Evolutionary conservation across 1,140 invertebrate genomes (phyloP).

Genomic region (Gonioctena quinquepunctata): DNA sequence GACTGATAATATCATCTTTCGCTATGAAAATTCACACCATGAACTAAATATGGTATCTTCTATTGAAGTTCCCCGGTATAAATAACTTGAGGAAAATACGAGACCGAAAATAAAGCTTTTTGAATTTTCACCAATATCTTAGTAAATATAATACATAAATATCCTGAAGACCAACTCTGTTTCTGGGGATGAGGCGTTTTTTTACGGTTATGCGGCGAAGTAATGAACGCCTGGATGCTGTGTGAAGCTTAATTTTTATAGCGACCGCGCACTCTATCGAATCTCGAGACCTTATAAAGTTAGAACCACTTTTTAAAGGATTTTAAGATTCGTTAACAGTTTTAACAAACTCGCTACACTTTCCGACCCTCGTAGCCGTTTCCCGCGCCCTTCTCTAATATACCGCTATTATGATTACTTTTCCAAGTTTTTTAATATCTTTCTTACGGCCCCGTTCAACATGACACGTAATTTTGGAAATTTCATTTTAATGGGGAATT

Average conservation of each 20-base stretch:
- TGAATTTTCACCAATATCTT: not conserved
- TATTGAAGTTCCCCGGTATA: too few species aligned
- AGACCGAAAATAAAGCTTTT: too few species aligned
- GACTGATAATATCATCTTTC: too few species aligned
- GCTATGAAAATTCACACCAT: too few species aligned
- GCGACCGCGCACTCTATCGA: conserved; percentile 37
- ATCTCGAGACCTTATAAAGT: conserved; percentile 46
- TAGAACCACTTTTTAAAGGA: conserved; percentile 49
- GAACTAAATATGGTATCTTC: too few species aligned
- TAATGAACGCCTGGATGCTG: conserved; percentile 45
- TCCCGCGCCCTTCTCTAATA: conserved; percentile 23
- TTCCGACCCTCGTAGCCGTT: conserved; percentile 34
- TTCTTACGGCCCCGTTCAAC: conserved; percentile 38
- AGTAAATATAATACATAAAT: not conserved
- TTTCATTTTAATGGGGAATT: conserved; percentile 25
- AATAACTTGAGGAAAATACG: too few species aligned
- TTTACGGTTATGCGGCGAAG: conserved; percentile 46
- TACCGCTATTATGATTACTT: conserved; percentile 43
- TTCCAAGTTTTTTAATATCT: conserved; percentile 49
- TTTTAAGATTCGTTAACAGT: conserved; percentile 53
- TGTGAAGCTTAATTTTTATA: conserved; percentile 52
- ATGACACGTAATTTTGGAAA: conserved; percentile 44
- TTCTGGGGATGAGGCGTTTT: conserved; percentile 24
- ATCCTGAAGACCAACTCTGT: conserved; percentile 1
- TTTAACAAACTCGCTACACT: conserved; percentile 50